A percentile compares a stretch with the other conserved stretches of the same genome.
Conservation (phyloP, 92 coral and sea anemone genomes). For the Desmophyllum pertusum region DNA sequence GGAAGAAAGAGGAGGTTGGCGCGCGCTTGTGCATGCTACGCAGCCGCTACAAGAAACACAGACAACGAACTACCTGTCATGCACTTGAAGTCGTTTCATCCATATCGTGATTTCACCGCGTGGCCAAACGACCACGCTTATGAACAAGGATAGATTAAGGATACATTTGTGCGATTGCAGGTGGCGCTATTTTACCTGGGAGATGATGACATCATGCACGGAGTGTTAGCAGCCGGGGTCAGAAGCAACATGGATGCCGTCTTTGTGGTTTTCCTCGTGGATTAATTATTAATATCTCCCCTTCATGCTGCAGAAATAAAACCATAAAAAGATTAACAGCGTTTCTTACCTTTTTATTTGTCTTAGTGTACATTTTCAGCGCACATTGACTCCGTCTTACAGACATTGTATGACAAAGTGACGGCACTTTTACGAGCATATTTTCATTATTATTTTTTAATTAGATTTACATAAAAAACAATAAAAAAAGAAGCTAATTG, state of each 20-base stretch:
- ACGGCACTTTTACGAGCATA: no score
- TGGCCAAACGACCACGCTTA: no score
- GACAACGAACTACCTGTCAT: background rate
- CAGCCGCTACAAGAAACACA: background rate
- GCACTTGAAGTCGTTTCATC: background rate
- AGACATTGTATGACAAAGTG: no score
- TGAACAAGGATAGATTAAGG: no score
- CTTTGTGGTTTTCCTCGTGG: slow-evolving; percentile 53
- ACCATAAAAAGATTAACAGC: no score
- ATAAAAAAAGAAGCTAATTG: no score
- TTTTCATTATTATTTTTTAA: no score
- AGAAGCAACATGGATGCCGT: slow-evolving; percentile 50
- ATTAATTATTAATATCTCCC: slow-evolving; percentile 9
- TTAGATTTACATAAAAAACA: no score
- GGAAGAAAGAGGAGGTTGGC: background rate
- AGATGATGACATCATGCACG: slow-evolving; percentile 68
- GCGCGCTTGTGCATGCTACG: background rate
- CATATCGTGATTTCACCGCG: background rate
- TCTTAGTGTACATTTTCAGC: no score
- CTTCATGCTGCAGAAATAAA: background rate
- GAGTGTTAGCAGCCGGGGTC: slow-evolving; percentile 60
- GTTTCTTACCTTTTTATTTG: no score
- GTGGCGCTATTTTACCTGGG: slow-evolving; percentile 74
- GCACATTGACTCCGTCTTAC: no score
- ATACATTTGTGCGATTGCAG: slow-evolving; percentile 24